phyloP scores from a whole-genome alignment of 2,797 vertebrate species.

The Enteromius anoplus region DNA sequence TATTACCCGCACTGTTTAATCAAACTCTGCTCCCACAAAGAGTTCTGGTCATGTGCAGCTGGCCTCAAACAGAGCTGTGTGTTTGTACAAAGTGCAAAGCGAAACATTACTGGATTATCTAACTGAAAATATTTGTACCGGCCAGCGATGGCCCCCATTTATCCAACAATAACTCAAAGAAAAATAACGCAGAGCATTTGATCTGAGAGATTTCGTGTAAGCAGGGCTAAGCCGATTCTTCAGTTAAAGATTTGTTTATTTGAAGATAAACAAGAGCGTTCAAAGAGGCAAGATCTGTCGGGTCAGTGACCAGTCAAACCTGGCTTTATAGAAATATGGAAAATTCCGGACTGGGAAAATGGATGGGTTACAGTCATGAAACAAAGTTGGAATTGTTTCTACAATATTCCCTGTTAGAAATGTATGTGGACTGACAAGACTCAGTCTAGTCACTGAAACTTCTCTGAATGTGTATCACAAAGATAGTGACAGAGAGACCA shows the following conservation, averaged over 20 bases:
- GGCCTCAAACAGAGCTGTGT: constrained; percentile 21
- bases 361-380: constrained; percentile 11
- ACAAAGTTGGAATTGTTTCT: constrained; percentile 26
- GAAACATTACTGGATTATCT: constrained; percentile 50
- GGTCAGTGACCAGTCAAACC: constrained; percentile 49
- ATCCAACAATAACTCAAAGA: constrained; percentile 39
- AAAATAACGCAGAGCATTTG: constrained; percentile 32
- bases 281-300: constrained; percentile 33
- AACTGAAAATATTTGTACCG: constrained; percentile 48
- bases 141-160: constrained; percentile 34
- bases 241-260: constrained; percentile 54
- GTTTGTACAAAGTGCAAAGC: constrained; percentile 42
- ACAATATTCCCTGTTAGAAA: background rate
- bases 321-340: constrained; percentile 21
- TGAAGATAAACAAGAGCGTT: constrained; percentile 52
- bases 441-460: constrained; percentile 10
- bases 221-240: constrained; percentile 48
- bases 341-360: constrained; percentile 28
- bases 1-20: constrained; percentile 43
- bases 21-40: constrained; percentile 37
- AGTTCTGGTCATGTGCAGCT: constrained; percentile 25
- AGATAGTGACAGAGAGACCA: background rate
- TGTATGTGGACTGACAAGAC: constrained; percentile 5
- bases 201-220: constrained; percentile 43
- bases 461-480: background rate